These are phyloP conservation scores for Poeciliopsis retropinna DNA, from an alignment of 2,113 vertebrate species.

Conservation along the genomic window DNA sequence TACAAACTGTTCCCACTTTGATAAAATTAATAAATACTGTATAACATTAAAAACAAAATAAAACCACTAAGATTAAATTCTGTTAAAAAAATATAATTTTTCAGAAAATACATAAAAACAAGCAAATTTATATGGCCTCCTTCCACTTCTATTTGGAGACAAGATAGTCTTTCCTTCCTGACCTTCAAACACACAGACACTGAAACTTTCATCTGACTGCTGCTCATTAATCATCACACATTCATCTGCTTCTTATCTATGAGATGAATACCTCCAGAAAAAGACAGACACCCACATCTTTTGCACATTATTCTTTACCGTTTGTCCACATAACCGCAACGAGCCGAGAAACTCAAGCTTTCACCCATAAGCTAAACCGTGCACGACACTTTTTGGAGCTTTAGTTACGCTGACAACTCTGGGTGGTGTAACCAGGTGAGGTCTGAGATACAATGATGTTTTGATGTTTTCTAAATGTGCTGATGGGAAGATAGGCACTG, in stretches of 20 bases:
- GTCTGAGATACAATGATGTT: constrained; percentile 57
- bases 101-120: not conserved
- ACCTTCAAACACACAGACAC: constrained; percentile 19
- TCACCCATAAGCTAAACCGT: constrained; percentile 23
- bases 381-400: constrained; percentile 7
- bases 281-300: constrained; percentile 51
- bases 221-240: constrained; percentile 75
- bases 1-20: not conserved
- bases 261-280: constrained; percentile 41
- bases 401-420: constrained; percentile 36
- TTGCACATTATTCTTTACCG: constrained; percentile 29
- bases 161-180: constrained; percentile 7
- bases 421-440: constrained; percentile 60
- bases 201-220: constrained; percentile 39
- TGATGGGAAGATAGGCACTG: constrained; percentile 55
- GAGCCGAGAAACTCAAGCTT: constrained; percentile 19
- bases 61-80: not conserved
- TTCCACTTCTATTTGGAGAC: constrained; percentile 18
- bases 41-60: not conserved
- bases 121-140: not conserved
- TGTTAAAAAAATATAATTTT: not conserved
- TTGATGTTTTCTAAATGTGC: constrained; percentile 58
- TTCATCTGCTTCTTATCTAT: constrained; percentile 65
- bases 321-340: constrained; percentile 20
- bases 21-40: not conserved